Evolutionary conservation across 2,113 vertebrate genomes (phyloP).

Genomic region (Microcebus griseorufus): DNA sequence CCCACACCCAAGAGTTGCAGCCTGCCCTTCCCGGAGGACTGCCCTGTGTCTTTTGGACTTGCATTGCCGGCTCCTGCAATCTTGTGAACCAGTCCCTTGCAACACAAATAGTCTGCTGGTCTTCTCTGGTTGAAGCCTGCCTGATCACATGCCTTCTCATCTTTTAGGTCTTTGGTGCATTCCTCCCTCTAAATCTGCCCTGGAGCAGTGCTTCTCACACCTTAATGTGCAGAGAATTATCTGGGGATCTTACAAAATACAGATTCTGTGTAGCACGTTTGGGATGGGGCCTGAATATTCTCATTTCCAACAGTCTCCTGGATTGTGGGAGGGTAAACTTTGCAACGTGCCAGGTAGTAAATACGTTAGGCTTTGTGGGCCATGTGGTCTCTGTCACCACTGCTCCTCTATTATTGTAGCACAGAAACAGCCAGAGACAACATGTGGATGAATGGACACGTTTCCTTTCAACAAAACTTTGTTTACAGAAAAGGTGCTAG

Average conservation of each 20-base stretch:
- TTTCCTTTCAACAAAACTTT: background rate
- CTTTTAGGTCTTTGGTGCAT: background rate
- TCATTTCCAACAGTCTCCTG: background rate
- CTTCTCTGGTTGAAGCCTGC: background rate
- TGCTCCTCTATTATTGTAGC: background rate
- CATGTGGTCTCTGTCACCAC: background rate
- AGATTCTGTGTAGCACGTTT: background rate
- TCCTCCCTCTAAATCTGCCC: background rate
- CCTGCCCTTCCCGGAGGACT: too few relatives aligned
- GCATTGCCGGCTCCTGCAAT: too few relatives aligned
- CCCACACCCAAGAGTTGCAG: accelerated
- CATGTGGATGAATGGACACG: accelerated
- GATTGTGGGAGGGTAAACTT: too few relatives aligned
- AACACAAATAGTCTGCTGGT: too few relatives aligned
- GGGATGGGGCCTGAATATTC: background rate
- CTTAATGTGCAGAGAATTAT: background rate
- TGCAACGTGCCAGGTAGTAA: background rate
- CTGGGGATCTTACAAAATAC: background rate
- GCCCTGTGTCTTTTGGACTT: background rate
- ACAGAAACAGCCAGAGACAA: accelerated
- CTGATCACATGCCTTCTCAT: too few relatives aligned
- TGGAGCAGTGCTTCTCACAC: background rate
- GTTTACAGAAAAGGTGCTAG: background rate
- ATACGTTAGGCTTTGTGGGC: background rate
- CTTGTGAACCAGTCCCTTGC: accelerated